Conservation (phyloP, 2,888 invertebrate genomes). For the Nomada fabriciana region DNA sequence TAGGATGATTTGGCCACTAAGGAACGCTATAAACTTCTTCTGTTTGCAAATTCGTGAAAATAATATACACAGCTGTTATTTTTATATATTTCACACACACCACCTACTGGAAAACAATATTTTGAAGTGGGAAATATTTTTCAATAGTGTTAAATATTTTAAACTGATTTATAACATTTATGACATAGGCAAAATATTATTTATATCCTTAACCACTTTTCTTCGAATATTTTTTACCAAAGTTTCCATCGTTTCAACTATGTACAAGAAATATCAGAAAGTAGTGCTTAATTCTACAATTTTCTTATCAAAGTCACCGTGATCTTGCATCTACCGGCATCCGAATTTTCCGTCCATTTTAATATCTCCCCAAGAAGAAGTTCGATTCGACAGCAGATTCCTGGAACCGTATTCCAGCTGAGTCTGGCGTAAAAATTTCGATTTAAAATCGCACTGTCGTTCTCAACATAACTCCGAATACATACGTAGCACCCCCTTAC, state of each 20-base stretch:
- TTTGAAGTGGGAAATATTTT: too few species aligned
- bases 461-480: constrained; percentile 29
- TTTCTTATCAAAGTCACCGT: too few species aligned
- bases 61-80: neutral
- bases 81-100: too few species aligned
- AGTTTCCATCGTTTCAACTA: too few species aligned
- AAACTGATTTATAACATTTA: too few species aligned
- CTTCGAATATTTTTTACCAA: too few species aligned
- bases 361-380: neutral
- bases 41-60: neutral
- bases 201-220: too few species aligned
- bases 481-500: constrained; percentile 38
- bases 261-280: too few species aligned
- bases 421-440: constrained; percentile 33
- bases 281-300: too few species aligned
- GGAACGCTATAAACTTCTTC: neutral
- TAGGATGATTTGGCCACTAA: neutral
- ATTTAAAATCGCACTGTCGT: constrained; percentile 20
- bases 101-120: too few species aligned
- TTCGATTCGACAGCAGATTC: neutral
- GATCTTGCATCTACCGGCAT: neutral
- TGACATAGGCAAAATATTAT: too few species aligned
- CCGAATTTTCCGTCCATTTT: neutral
- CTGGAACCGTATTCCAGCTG: neutral
- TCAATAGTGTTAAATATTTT: too few species aligned